Evolutionary conservation across 2,113 vertebrate genomes (phyloP), one percentile per base, ranked within the genome.

Genomic region (Natator depressus): DNA sequence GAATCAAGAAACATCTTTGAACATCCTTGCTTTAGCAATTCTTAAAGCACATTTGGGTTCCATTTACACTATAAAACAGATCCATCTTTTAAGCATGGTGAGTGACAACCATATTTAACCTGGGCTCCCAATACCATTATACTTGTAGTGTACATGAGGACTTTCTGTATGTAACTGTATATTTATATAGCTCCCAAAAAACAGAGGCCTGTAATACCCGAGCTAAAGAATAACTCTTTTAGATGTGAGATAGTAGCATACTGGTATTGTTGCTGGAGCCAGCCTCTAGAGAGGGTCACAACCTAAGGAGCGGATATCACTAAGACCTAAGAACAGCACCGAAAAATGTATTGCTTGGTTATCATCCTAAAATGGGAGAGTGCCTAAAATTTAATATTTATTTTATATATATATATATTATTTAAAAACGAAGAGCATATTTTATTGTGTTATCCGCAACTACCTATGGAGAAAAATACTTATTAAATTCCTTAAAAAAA

Each of bases 361-460:
- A 62, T 62, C 59, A 12, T 62, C 14, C 84, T n/a, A 83, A 35
- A 14, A 79, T 38, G 85, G 29, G 38, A 80, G 5, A 38, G 0
- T 54, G 27, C 27, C 82, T 86, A 19, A 91, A 93, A 84, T 14
- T 55, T 0, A 51, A 35, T 54, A 5, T 27, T 17, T 13, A 10
- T 62, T 14, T 93, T 38, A 82, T 29, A 50, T 0, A 0, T 0
- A 0, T 42, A 42, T 42, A 42, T 76, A 14, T 89, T 14, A 82
- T 85, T 90, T 3, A 80, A 16, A 57, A 46, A 50, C 2, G 22
- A 84, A 22, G 76, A 87, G 11, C 3, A 1, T 57, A 53, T 80
- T 88, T 79, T 75, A 3, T 3, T 50, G 17, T 55, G 72, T 13
- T 24, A 84, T 46, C 72, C 85, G 4, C 29, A 90, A 4, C 46